Percentiles rank a stretch among this genome's conserved stretches.
phyloP scores from a whole-genome alignment of 2,113 vertebrate species.

The Tyto alba region DNA sequence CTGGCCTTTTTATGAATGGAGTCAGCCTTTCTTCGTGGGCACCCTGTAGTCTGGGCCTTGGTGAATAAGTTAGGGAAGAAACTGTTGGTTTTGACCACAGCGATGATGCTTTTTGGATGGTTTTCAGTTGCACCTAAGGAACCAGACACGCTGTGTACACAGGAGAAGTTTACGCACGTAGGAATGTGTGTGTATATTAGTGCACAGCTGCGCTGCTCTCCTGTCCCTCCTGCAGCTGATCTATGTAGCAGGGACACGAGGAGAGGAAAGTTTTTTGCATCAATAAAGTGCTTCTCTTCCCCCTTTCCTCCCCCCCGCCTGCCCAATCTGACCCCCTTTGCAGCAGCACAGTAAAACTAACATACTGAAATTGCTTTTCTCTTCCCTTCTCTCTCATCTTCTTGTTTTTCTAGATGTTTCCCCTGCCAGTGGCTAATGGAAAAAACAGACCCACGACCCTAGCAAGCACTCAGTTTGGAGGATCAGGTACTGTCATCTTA shows the following conservation, averaged over 20 bases:
- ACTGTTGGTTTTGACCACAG: not conserved
- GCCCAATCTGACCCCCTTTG: not conserved
- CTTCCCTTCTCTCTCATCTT: slow-evolving; percentile 10
- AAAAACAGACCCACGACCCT: slow-evolving; percentile 94
- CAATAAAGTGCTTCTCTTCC: not conserved
- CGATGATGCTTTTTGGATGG: not conserved
- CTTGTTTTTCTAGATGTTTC: slow-evolving; percentile 90
- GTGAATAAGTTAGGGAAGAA: not conserved
- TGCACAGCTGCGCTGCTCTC: not conserved
- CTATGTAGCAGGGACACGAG: not conserved
- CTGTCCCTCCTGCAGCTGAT: not conserved
- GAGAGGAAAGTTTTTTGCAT: slow-evolving; percentile 6
- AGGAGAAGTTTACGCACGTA: not conserved
- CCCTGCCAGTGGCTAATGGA: slow-evolving; percentile 92
- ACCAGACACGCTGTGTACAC: not conserved
- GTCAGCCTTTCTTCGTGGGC: fast-evolving
- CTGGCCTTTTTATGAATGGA: not conserved
- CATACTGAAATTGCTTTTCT: slow-evolving; percentile 47
- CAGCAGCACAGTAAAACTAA: not conserved
- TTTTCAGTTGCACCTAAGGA: not conserved
- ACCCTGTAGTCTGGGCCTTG: not conserved
- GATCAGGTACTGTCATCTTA: slow-evolving; percentile 81
- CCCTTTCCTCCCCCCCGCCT: not conserved
- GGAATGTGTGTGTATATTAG: not conserved
- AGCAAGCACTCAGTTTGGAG: slow-evolving; percentile 88